phyloP scores from a whole-genome alignment of 1,140 invertebrate species.

The Lepidurus couesii region DNA sequence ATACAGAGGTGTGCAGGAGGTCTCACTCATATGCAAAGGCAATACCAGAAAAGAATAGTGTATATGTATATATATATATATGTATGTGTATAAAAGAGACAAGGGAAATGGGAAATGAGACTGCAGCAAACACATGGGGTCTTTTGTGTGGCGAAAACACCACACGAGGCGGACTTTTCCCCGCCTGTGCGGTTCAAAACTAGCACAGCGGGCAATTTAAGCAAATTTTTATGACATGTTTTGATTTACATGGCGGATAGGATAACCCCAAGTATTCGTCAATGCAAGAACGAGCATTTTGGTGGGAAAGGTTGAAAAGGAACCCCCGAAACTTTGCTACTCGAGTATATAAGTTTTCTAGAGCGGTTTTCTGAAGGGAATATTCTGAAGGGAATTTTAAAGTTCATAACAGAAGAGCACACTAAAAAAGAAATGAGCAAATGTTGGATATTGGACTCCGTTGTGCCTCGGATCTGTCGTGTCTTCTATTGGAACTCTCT shows the following conservation, averaged over 20 bases:
- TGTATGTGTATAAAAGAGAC: background rate
- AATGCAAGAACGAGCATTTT: background rate
- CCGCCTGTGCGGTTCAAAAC: background rate
- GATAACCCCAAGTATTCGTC: background rate
- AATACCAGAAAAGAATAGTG: background rate
- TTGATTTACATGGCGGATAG: constrained; percentile 10
- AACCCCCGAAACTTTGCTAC: no score
- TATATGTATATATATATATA: no score
- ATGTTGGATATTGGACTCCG: background rate
- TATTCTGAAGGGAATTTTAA: no score
- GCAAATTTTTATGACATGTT: constrained; percentile 20
- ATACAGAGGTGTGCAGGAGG: background rate
- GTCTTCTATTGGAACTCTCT: background rate
- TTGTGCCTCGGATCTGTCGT: background rate
- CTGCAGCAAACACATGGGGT: constrained; percentile 1
- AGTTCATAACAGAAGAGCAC: no score
- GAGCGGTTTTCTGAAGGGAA: no score
- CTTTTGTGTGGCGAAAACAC: background rate
- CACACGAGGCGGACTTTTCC: background rate
- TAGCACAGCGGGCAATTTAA: constrained; percentile 18
- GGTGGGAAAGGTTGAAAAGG: background rate
- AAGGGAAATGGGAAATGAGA: background rate
- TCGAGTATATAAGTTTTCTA: no score
- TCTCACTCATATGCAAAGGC: background rate
- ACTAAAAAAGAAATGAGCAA: background rate